Evolutionary conservation across 1,140 invertebrate genomes (phyloP).

Genomic region (Pogonognathellus flavescens): DNA sequence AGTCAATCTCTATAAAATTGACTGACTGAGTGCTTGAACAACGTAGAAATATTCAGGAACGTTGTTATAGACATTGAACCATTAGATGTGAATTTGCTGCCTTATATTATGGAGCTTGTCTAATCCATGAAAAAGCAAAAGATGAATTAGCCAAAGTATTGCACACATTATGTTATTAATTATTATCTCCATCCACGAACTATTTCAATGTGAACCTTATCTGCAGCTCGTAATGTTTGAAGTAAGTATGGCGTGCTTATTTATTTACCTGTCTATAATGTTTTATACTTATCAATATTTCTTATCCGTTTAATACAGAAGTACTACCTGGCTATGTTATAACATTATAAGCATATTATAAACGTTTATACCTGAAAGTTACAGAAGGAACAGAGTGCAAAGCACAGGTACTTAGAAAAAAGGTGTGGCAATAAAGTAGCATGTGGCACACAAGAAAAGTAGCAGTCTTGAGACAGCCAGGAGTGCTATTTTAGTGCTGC

Average conservation of each 20-base stretch:
- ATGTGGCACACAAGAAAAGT: conserved; percentile 41
- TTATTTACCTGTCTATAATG: conserved; percentile 18
- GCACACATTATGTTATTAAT: conserved; percentile 39
- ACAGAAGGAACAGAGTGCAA: neutral
- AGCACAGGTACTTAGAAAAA: conserved; percentile 23
- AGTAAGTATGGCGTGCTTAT: neutral
- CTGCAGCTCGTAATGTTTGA: too few species aligned
- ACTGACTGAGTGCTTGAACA: neutral
- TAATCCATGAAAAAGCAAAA: neutral
- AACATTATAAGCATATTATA: too few species aligned
- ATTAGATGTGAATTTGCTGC: neutral
- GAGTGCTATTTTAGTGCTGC: conserved; percentile 47
- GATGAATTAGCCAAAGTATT: neutral
- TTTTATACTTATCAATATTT: neutral
- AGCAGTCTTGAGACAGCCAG: conserved; percentile 35
- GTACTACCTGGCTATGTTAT: too few species aligned
- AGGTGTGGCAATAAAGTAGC: conserved; percentile 41
- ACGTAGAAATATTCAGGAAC: neutral
- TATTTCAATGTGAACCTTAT: neutral
- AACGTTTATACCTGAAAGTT: too few species aligned
- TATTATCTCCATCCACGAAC: conserved; percentile 31
- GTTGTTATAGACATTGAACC: neutral
- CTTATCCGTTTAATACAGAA: too few species aligned
- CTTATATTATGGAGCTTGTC: neutral
- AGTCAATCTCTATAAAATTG: conserved; percentile 19